Evolutionary conservation across 2,797 vertebrate species (phyloP), one percentile per base, ranked within the genome.

Genomic region (Danio aesculapii): DNA sequence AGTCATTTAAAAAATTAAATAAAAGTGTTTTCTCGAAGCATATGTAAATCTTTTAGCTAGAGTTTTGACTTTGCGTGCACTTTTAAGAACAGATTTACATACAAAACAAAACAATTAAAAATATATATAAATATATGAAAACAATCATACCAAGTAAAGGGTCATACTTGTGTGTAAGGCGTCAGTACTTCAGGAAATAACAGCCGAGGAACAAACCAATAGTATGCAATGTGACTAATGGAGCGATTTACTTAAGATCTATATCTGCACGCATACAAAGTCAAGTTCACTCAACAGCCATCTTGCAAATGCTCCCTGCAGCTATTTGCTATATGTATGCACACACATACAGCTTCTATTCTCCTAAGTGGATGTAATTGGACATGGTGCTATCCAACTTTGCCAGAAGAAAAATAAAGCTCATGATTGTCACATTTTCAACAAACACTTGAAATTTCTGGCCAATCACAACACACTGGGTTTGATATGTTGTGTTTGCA

Each of bases 181-280:
- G 0, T 17, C 50, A 47, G 10, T 47, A 46, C 43, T 47, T 73
- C 76, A 88, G 77, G 41, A 87, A 83, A 66, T 69, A 17, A 84
- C 81, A 61, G 39, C 68, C 62, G 80, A 83, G 82, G 84, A 72
- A 79, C 81, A 87, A 88, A 90, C 86, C 83, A 88, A 84, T 86
- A 83, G 85, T 80, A 85, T 87, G 78, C 80, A 85, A 64, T 83
- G 85, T 84, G 86, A 85, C 86, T 88, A 89, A 83, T 83, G 83
- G 79, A 84, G 82, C 70, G 57, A 81, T 76, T 81, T 85, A 77
- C 81, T 85, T 86, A 79, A 89, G 87, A 87, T 90, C 79, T 85
- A 9, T 89, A 91, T 90, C 87, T 57, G 50, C 41, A 17, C 1
- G 19, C 12, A 50, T 16, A 44, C 10, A 50, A 50, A 68, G 43